A percentile compares a stretch with the other conserved stretches of the same genome.
Conservation (phyloP, 2,888 invertebrate genomes). For the Agrotis exclamationis region DNA sequence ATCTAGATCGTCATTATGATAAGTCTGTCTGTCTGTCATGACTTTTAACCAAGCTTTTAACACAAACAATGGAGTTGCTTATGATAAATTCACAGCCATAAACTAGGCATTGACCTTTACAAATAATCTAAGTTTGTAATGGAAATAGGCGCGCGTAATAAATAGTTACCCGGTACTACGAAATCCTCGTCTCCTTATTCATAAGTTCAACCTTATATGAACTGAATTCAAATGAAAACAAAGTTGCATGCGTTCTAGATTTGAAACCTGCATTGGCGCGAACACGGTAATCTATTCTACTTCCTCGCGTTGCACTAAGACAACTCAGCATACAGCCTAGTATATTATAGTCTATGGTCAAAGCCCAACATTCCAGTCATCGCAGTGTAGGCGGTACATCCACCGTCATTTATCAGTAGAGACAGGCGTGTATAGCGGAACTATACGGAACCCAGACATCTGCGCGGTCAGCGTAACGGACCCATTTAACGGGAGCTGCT, state of each 20-base stretch:
- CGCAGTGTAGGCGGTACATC: conserved; percentile 56
- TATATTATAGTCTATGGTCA: conserved; percentile 31
- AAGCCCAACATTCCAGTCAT: conserved; percentile 49
- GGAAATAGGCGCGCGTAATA: neutral
- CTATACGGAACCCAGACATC: conserved; percentile 60
- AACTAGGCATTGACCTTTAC: conserved; percentile 5
- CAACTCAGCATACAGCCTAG: conserved; percentile 29
- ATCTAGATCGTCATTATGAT: conserved; percentile 21
- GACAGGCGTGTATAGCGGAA: conserved; percentile 60
- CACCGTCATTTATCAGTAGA: conserved; percentile 58
- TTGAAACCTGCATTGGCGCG: neutral
- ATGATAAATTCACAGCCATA: conserved; percentile 10
- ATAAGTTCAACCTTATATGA: neutral
- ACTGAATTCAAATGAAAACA: conserved; percentile 14
- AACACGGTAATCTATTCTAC: conserved; percentile 23
- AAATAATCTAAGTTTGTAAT: conserved; percentile 1
- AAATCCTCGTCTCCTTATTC: too few species aligned
- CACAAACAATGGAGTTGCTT: conserved; percentile 14
- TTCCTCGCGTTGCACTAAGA: conserved; percentile 20
- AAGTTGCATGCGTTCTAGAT: conserved; percentile 11
- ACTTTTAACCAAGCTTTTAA: neutral
- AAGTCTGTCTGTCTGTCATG: conserved; percentile 1
- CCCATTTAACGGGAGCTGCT: conserved; percentile 71
- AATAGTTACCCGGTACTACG: too few species aligned
- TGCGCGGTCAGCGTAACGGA: conserved; percentile 77